Conservation (phyloP, 2,888 invertebrate genomes). For the Pristionchus fissidentatus region DNA sequence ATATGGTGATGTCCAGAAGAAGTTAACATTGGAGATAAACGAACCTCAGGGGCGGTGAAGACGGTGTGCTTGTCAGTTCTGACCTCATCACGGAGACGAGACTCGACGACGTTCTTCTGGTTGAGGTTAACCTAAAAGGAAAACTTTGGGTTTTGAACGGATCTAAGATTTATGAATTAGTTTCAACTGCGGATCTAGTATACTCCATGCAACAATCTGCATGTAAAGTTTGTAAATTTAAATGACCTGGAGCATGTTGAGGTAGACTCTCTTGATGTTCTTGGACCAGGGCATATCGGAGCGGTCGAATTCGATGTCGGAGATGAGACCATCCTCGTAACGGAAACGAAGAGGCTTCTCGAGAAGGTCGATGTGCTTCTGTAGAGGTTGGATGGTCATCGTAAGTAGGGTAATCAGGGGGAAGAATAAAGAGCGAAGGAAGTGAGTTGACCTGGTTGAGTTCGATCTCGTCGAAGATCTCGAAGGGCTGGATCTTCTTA, state of each 20-base stretch:
- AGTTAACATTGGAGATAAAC: slow-evolving; percentile 49
- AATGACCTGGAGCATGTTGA: slow-evolving; percentile 67
- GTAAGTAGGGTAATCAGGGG: neutral
- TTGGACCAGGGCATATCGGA: slow-evolving; percentile 69
- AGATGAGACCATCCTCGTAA: slow-evolving; percentile 56
- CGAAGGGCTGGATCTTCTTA: slow-evolving; percentile 47
- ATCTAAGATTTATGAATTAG: too few species aligned
- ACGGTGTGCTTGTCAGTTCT: slow-evolving; percentile 48
- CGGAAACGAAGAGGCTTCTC: slow-evolving; percentile 53
- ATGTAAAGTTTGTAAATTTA: neutral
- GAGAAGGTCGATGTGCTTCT: slow-evolving; percentile 56
- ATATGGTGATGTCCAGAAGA: neutral
- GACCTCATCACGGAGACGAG: neutral
- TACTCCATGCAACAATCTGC: neutral
- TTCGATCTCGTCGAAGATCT: slow-evolving; percentile 28
- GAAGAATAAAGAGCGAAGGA: neutral
- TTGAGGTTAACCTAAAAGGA: neutral
- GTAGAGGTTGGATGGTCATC: slow-evolving; percentile 45
- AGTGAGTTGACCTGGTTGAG: neutral
- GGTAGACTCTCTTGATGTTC: slow-evolving; percentile 71
- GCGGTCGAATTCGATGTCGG: slow-evolving; percentile 62
- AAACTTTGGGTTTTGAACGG: neutral
- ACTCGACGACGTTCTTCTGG: slow-evolving; percentile 38
- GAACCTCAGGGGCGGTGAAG: slow-evolving; percentile 57
- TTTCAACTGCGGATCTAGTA: too few species aligned